These are phyloP conservation scores for Indicator indicator DNA, from an alignment of 2,113 vertebrate genomes.

Conservation along the genomic window DNA sequence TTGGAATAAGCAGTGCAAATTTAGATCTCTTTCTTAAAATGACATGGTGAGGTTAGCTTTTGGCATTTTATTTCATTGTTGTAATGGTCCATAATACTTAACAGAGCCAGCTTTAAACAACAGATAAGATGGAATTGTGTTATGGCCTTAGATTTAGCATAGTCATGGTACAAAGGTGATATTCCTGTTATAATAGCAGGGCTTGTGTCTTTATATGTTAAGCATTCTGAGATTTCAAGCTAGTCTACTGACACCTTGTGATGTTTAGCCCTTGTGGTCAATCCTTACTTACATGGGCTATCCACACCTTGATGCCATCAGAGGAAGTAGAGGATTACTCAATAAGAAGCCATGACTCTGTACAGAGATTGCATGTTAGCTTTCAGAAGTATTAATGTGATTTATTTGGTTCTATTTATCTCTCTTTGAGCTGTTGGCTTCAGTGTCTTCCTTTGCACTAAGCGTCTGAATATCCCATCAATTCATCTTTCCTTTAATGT, in stretches of 20 bases:
- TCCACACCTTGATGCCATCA: not conserved
- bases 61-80: not conserved
- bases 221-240: not conserved
- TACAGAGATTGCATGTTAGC: not conserved
- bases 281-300: fast-evolving
- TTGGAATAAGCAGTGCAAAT: not conserved
- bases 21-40: not conserved
- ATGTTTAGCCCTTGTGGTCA: not conserved
- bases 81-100: not conserved
- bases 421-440: not conserved
- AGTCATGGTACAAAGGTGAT: not conserved
- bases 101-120: not conserved
- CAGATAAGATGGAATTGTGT: not conserved
- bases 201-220: not conserved
- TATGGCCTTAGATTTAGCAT: not conserved
- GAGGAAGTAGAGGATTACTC: not conserved
- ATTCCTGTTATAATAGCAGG: not conserved
- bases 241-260: not conserved
- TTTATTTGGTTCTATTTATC: not conserved
- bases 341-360: not conserved
- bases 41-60: not conserved
- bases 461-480: not conserved
- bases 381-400: not conserved
- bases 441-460: not conserved
- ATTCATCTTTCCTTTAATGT: not conserved